These are phyloP conservation scores for Amorpha juglandis DNA, from an alignment of 2,888 invertebrate species.

Conservation along the genomic window DNA sequence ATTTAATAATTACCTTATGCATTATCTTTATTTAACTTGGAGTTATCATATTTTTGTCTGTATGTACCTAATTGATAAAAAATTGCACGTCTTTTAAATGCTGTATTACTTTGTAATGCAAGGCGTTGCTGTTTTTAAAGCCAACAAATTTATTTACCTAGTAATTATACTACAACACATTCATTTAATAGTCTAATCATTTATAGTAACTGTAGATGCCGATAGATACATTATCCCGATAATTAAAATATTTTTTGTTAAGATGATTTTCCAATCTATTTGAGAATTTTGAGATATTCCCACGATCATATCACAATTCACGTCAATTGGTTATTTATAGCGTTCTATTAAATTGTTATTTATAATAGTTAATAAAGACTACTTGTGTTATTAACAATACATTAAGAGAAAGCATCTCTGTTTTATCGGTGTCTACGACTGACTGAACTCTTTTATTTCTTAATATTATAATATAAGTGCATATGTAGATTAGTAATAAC, in stretches of 20 bases:
- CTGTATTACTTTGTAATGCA: not conserved
- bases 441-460: not conserved
- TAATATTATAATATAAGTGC: not conserved
- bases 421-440: conserved; percentile 7
- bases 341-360: conserved; percentile 34
- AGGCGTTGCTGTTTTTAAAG: not conserved
- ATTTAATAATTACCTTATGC: not conserved
- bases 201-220: too few relatives aligned
- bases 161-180: too few relatives aligned
- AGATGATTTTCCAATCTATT: too few relatives aligned
- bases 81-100: not conserved
- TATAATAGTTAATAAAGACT: conserved; percentile 70
- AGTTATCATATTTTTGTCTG: not conserved
- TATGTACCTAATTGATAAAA: not conserved
- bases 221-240: not conserved
- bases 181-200: too few relatives aligned
- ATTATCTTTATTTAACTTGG: not conserved
- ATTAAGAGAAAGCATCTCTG: conserved; percentile 22
- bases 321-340: conserved; percentile 70
- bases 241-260: too few relatives aligned
- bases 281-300: conserved; percentile 45
- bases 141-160: too few relatives aligned
- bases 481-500: too few relatives aligned
- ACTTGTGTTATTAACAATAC: conserved; percentile 35
- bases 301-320: conserved; percentile 55